Conservation (phyloP, 2,888 invertebrate genomes). For the Dorcus hopei region DNA sequence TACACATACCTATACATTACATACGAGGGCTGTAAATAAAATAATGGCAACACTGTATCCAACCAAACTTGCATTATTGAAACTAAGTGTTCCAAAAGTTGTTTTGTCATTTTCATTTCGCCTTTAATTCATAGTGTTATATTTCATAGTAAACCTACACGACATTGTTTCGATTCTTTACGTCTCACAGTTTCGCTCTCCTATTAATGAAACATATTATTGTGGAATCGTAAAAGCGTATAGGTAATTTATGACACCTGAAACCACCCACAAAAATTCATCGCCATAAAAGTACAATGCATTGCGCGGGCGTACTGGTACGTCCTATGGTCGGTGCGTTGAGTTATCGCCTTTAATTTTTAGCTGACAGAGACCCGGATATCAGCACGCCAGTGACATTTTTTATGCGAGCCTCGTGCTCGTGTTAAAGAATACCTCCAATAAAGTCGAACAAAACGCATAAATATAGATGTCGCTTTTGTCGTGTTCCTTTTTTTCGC, state of each 20-base stretch:
- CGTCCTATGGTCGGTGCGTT: neutral
- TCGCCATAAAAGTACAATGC: conserved; percentile 14
- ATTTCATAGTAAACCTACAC: conserved; percentile 2
- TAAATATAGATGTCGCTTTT: neutral
- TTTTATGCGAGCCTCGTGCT: conserved; percentile 5
- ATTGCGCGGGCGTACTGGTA: conserved; percentile 7
- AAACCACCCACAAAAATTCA: conserved; percentile 19
- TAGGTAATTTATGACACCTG: conserved; percentile 16
- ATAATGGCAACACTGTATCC: too few species aligned
- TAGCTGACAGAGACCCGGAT: conserved; percentile 8
- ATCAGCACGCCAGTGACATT: conserved; percentile 4
- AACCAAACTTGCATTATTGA: too few species aligned
- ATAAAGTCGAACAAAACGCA: conserved; percentile 1
- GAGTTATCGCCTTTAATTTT: conserved; percentile 3
- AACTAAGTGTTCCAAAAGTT: too few species aligned
- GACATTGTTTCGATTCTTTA: conserved; percentile 10
- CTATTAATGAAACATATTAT: neutral
- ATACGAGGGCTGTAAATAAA: too few species aligned
- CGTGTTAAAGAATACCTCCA: neutral
- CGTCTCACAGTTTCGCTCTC: conserved; percentile 3
- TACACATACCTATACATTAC: too few species aligned
- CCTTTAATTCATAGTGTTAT: too few species aligned
- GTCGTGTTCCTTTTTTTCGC: neutral
- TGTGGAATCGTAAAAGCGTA: conserved; percentile 13
- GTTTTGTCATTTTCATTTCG: too few species aligned